Percentiles rank a stretch among this genome's conserved stretches.
Conservation (phyloP, 2,113 vertebrate genomes). For the Camelus dromedarius region DNA sequence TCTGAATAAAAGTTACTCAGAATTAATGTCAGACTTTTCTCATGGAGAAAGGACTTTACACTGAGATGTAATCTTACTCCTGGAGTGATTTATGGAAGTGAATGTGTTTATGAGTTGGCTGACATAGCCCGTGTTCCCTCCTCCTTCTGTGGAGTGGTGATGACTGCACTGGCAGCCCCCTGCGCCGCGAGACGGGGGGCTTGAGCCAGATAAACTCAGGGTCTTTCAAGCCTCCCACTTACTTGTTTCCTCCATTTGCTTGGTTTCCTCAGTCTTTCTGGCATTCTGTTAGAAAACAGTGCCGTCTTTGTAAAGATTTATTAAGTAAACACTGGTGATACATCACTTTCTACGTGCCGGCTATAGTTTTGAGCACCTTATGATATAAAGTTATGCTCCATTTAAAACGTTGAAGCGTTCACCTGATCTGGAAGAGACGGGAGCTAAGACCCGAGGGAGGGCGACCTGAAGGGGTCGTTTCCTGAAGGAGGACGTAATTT, state of each 20-base stretch:
- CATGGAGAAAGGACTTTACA: background rate
- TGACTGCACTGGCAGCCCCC: background rate
- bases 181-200: too few relatives aligned
- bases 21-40: constrained; percentile 15
- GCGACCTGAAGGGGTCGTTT: background rate
- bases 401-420: background rate
- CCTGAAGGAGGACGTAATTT: background rate
- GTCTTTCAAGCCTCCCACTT: background rate
- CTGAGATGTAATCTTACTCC: background rate
- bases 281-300: background rate
- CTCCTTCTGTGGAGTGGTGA: background rate
- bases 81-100: background rate
- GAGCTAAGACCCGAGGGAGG: background rate
- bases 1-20: background rate
- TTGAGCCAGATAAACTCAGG: background rate
- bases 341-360: background rate
- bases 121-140: background rate
- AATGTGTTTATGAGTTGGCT: background rate
- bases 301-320: background rate
- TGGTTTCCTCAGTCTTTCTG: background rate
- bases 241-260: background rate
- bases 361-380: background rate
- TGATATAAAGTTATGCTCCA: background rate
- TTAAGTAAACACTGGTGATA: background rate
- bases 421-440: too few relatives aligned